Evolutionary conservation across 2,888 invertebrate genomes (phyloP).

Genomic region (Heliconius aoede): DNA sequence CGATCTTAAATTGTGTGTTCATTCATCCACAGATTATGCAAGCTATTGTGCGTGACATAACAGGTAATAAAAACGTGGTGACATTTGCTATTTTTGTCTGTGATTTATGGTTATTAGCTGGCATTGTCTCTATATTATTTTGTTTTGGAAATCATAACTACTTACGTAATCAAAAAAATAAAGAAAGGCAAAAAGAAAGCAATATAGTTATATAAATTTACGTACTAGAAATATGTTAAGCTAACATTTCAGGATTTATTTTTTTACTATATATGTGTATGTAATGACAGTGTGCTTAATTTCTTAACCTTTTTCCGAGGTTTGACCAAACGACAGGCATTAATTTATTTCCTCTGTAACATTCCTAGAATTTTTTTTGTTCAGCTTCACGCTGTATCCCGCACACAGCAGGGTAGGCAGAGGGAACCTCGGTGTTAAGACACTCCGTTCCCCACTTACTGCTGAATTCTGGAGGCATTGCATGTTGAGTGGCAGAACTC

Average conservation of each 20-base stretch:
- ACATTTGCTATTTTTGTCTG: constrained; percentile 41
- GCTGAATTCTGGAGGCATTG: too few relatives aligned
- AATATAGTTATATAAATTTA: too few relatives aligned
- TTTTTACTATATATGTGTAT: too few relatives aligned
- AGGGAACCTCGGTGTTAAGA: too few relatives aligned
- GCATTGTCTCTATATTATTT: constrained; percentile 11
- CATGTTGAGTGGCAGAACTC: too few relatives aligned
- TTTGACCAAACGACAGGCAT: background rate
- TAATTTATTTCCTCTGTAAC: background rate
- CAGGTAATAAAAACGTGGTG: constrained; percentile 42
- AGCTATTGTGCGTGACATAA: constrained; percentile 49
- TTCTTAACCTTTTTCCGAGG: background rate
- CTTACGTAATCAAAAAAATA: background rate
- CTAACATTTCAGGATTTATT: too few relatives aligned
- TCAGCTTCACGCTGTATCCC: too few relatives aligned
- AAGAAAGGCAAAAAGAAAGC: too few relatives aligned
- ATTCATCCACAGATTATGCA: constrained; percentile 47
- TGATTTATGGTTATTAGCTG: constrained; percentile 41
- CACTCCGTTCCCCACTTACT: too few relatives aligned
- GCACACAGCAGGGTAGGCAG: too few relatives aligned
- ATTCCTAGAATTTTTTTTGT: too few relatives aligned
- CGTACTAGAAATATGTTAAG: too few relatives aligned
- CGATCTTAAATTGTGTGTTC: constrained; percentile 42
- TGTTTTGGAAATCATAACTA: background rate
- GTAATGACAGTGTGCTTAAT: background rate